Conservation (phyloP, 2,888 invertebrate species). For the Oligia latruncula region DNA sequence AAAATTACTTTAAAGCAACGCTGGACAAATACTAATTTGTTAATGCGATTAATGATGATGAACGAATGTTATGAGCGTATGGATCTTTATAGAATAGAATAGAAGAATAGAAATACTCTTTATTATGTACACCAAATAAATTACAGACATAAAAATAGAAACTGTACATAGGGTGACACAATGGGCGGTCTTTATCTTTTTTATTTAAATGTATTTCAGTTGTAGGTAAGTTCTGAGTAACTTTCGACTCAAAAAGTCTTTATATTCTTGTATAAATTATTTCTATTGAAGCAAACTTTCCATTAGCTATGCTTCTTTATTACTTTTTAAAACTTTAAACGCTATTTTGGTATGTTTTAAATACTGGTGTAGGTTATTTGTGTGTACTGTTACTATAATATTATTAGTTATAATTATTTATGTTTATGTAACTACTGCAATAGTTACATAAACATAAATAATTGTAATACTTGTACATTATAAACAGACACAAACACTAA, state of each 20-base stretch:
- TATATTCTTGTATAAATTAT: neutral
- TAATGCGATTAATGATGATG: neutral
- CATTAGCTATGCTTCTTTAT: neutral
- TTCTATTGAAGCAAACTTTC: conserved; percentile 7
- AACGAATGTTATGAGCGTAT: too few species aligned
- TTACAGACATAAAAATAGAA: too few species aligned
- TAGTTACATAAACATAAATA: too few species aligned
- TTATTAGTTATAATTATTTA: too few species aligned
- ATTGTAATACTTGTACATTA: too few species aligned
- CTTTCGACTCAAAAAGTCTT: neutral
- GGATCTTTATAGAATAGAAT: neutral
- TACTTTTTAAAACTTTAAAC: neutral
- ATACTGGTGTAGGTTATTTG: neutral
- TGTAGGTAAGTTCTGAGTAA: neutral
- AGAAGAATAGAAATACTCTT: too few species aligned
- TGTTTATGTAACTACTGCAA: too few species aligned
- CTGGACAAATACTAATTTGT: neutral
- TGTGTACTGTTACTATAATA: neutral
- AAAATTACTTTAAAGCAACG: neutral
- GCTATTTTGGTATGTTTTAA: neutral
- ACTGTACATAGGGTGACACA: too few species aligned
- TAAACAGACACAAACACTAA: too few species aligned
- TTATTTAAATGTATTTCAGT: neutral
- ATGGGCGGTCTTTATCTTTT: neutral
- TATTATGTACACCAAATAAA: too few species aligned